Percentiles rank a stretch among this genome's conserved stretches.
These are phyloP conservation scores for Pyxicephalus adspersus DNA, from an alignment of 2,113 vertebrate species.

Conservation along the genomic window DNA sequence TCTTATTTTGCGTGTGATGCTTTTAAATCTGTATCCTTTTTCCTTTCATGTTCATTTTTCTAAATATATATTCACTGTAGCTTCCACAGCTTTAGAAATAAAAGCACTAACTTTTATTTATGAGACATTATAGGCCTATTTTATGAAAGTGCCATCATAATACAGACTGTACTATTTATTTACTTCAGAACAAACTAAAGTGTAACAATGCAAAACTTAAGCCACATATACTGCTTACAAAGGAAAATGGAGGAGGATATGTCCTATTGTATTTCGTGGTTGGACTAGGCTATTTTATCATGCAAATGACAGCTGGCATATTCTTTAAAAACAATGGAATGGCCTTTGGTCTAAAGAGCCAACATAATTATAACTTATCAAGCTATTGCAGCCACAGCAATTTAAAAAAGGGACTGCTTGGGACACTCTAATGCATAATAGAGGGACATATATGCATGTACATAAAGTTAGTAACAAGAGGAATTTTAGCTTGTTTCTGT, in stretches of 20 bases:
- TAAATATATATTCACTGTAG: not conserved
- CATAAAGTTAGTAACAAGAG: too few species aligned
- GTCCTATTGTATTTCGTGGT: not conserved
- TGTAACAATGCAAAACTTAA: not conserved
- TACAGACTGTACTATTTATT: not conserved
- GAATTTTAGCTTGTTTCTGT: too few species aligned
- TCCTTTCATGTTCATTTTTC: not conserved
- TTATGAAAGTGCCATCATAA: too few species aligned
- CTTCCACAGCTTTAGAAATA: not conserved
- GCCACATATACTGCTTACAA: not conserved
- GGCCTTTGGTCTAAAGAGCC: not conserved
- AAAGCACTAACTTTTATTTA: not conserved
- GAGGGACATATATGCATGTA: too few species aligned
- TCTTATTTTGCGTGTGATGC: too few species aligned
- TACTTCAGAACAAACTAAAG: not conserved
- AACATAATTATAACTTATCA: not conserved
- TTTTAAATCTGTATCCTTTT: too few species aligned
- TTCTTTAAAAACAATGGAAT: constrained; percentile 12
- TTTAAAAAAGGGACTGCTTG: not conserved
- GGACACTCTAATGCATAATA: not conserved
- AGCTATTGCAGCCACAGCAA: not conserved
- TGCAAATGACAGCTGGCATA: not conserved
- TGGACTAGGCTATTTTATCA: not conserved
- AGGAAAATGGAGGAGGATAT: not conserved
- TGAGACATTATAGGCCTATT: not conserved